A percentile compares a stretch with the other conserved stretches of the same genome.
Evolutionary conservation across 2,797 vertebrate species (phyloP).

Genomic region (Acridotheres tristis): DNA sequence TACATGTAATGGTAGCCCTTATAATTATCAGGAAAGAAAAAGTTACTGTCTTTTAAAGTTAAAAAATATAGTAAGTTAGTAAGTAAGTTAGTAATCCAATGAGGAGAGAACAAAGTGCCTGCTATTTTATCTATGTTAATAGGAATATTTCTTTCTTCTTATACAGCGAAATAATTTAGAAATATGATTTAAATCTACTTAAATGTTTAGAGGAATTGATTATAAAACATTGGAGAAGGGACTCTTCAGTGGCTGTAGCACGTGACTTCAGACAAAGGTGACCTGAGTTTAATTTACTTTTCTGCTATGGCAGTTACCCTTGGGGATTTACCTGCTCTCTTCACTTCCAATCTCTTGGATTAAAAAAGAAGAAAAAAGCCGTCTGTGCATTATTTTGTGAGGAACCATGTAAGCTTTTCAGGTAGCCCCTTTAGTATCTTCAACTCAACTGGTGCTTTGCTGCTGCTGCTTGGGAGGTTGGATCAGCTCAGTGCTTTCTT

Average conservation of each 20-base stretch:
- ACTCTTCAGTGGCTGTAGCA: not conserved
- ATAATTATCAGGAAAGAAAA: not conserved
- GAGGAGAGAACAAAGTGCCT: not conserved
- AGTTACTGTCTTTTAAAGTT: not conserved
- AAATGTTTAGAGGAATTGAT: not conserved
- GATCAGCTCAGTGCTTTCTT: not conserved
- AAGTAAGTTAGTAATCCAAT: not conserved
- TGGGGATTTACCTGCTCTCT: not conserved
- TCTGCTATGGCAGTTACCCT: not conserved
- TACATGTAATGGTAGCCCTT: not conserved
- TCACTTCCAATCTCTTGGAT: not conserved
- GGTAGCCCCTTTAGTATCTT: not conserved
- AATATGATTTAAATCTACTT: not conserved
- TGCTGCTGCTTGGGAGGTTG: not conserved
- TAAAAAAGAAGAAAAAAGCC: not conserved
- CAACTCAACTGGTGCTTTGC: accelerated
- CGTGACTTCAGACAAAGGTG: not conserved
- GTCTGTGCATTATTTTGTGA: not conserved
- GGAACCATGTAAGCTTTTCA: not conserved
- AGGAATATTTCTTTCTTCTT: not conserved
- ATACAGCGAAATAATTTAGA: not conserved
- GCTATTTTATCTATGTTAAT: not conserved
- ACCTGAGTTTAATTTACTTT: not conserved
- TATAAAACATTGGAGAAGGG: not conserved
- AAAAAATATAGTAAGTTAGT: not conserved